Evolutionary conservation across 1,140 invertebrate genomes (phyloP), one percentile per base, ranked within the genome.

Genomic region (Lithobius niger): DNA sequence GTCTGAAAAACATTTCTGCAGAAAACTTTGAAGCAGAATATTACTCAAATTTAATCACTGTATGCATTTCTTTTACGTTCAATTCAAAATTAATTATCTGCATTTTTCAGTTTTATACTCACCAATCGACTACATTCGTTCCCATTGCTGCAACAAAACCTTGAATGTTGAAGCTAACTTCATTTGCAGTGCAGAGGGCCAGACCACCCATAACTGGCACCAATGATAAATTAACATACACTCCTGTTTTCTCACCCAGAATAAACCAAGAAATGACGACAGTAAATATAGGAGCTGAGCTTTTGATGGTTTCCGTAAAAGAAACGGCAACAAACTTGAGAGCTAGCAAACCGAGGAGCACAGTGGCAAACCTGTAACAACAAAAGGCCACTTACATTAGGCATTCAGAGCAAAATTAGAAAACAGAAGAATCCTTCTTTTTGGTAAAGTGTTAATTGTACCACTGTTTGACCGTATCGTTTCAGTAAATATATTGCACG

Each of bases 251-350:
- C 73, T 86, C 83, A 49, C 82, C 81, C 68, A 86, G 73, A 62
- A 77, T 59, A 26, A 82, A 70, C 71, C 79, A 76, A 43, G 84
- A 83, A 61, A 88, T 85, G 31, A 86, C 67, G 52, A 88, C 84
- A 43, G 86, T 89, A 66, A 88, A 89, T 27, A 88, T 71, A 55
- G 86, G 86, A 22, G 86, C 86, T 24, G 85, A 87, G 71, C 83
- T 86, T 70, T 89, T 89, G 18, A 89, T 83, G 19, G 86, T 88
- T 70, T 88, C 86, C 28, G 85, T 87, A 70, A 89, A 89, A 68
- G 84, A 87, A 24, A 88, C 85, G 52, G 86, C 82, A 52, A 88
- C 83, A 73, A 82, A 88, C 74, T 87, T 86, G 31, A 89, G 73
- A 6, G 86, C 83, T 40, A 88, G 74, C 57, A 89, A 69, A 55